Conservation (phyloP, 2,113 vertebrate genomes). For the Eleginops maclovinus region DNA sequence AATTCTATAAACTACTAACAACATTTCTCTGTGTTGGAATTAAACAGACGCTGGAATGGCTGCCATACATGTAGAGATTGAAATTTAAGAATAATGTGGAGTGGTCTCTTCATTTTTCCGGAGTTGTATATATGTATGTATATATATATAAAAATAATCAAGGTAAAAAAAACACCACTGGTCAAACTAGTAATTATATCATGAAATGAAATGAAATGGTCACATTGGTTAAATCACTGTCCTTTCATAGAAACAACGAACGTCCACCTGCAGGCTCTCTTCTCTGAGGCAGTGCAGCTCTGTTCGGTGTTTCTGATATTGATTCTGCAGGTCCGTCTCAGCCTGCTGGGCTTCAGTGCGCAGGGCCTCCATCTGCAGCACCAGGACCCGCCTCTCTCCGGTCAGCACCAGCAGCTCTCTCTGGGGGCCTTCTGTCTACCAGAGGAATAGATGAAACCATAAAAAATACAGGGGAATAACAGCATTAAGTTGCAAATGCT, state of each 20-base stretch:
- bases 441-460: constrained; percentile 27
- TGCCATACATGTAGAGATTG: too few relatives aligned
- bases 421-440: constrained; percentile 67
- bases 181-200: too few relatives aligned
- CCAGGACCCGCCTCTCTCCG: constrained; percentile 77
- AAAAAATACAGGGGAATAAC: constrained; percentile 26
- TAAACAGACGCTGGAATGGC: too few relatives aligned
- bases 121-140: too few relatives aligned
- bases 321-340: constrained; percentile 78
- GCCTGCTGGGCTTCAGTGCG: constrained; percentile 80
- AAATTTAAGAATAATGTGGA: too few relatives aligned
- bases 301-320: constrained; percentile 72
- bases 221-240: background rate
- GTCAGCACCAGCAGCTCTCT: constrained; percentile 76
- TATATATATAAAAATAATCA: too few relatives aligned
- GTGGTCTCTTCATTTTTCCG: too few relatives aligned
- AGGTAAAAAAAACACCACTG: background rate
- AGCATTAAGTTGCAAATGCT: constrained; percentile 51
- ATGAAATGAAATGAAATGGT: background rate
- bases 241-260: background rate
- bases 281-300: constrained; percentile 80
- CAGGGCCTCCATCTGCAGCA: constrained; percentile 86
- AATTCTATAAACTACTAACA: too few relatives aligned
- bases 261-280: constrained; percentile 85
- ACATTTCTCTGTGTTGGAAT: too few relatives aligned